These are phyloP conservation scores for Machimus atricapillus DNA, from an alignment of 2,888 invertebrate species.

Conservation along the genomic window DNA sequence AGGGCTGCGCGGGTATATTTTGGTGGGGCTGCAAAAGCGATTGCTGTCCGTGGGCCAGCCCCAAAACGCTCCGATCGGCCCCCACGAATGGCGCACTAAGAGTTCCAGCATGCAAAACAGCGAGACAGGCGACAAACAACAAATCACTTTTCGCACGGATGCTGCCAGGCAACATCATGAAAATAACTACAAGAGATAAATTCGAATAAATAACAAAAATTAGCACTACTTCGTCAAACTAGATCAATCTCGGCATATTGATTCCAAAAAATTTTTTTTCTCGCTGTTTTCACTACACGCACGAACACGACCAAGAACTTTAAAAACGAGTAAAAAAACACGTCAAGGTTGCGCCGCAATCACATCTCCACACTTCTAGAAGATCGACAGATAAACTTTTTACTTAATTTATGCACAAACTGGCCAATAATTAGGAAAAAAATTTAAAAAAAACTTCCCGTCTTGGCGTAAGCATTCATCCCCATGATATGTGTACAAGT, in stretches of 20 bases:
- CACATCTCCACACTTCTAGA: constrained; percentile 19
- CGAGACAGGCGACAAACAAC: background rate
- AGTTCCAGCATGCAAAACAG: background rate
- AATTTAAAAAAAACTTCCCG: background rate
- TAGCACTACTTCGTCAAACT: constrained; percentile 18
- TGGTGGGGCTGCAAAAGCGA: background rate
- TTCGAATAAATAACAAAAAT: constrained; percentile 10
- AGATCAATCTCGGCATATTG: constrained; percentile 27
- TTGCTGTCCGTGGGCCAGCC: background rate
- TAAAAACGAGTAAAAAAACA: background rate
- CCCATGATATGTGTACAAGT: constrained; percentile 40
- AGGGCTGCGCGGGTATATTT: constrained; percentile 57
- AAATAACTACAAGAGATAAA: background rate
- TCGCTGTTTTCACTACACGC: background rate
- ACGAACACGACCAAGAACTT: background rate
- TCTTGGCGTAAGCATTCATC: constrained; percentile 15
- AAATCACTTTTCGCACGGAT: constrained; percentile 6
- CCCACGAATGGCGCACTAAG: constrained; percentile 13
- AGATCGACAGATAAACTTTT: constrained; percentile 14
- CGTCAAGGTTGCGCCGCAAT: constrained; percentile 4
- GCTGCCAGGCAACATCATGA: constrained; percentile 11
- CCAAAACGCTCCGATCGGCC: background rate
- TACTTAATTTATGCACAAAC: constrained; percentile 25
- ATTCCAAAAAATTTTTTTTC: background rate
- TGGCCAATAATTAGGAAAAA: constrained; percentile 23